phyloP scores from a whole-genome alignment of 2,888 invertebrate species.

The Halictus ligatus region DNA sequence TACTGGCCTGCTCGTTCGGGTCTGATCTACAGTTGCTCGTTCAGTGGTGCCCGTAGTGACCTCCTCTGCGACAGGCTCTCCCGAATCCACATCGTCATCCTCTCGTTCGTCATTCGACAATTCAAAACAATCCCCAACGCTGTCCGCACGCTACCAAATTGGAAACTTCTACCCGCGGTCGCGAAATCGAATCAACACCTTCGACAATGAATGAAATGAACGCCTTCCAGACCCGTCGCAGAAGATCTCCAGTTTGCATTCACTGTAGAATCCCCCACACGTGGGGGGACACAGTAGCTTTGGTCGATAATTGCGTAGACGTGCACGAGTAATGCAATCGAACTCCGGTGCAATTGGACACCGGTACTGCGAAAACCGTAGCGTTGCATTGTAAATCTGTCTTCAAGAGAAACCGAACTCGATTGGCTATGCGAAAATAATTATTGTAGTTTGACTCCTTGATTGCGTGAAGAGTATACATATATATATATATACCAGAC shows the following conservation, averaged over 20 bases:
- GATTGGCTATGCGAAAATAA: neutral
- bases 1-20: constrained; percentile 64
- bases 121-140: neutral
- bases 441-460: neutral
- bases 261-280: constrained; percentile 38
- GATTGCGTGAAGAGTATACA: neutral
- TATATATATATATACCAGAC: neutral
- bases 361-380: constrained; percentile 1
- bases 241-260: constrained; percentile 37
- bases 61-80: constrained; percentile 29
- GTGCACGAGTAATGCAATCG: constrained; percentile 43
- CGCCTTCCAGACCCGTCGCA: constrained; percentile 21
- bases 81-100: neutral
- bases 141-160: neutral
- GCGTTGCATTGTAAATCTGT: constrained; percentile 13
- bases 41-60: constrained; percentile 68
- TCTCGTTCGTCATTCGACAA: neutral
- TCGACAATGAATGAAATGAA: neutral
- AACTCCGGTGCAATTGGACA: constrained; percentile 5
- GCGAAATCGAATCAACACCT: neutral
- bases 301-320: constrained; percentile 44
- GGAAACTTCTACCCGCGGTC: neutral
- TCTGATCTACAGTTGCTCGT: constrained; percentile 66
- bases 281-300: constrained; percentile 31
- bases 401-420: neutral